Percentiles rank a stretch among this genome's conserved stretches.
Evolutionary conservation across 2,113 vertebrate species (phyloP).

Genomic region (zebrafish (Danio rerio)): DNA sequence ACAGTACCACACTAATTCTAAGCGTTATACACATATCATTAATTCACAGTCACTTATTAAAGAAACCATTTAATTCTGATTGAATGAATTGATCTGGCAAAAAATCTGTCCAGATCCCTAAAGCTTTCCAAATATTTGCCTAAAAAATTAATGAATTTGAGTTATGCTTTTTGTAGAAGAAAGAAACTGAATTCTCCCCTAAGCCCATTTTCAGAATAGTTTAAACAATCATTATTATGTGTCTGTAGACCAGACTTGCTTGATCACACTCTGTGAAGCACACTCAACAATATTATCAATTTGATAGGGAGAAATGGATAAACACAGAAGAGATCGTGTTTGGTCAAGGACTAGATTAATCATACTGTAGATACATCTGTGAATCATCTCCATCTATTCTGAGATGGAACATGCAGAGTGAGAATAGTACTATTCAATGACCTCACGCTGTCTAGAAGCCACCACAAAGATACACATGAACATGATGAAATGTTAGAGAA

Average conservation of each 20-base stretch:
- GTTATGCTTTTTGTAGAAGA: too few relatives aligned
- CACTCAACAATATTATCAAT: neutral
- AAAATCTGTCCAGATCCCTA: neutral
- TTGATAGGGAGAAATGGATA: neutral
- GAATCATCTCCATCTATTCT: neutral
- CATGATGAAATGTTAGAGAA: conserved; percentile 7
- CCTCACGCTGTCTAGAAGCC: neutral
- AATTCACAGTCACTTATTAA: too few relatives aligned
- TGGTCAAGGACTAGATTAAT: neutral
- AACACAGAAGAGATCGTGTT: neutral
- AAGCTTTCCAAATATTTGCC: neutral
- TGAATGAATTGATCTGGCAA: too few relatives aligned
- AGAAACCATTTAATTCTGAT: too few relatives aligned
- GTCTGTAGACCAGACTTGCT: neutral
- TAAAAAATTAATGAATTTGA: neutral
- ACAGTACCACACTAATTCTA: too few relatives aligned
- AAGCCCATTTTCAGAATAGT: neutral
- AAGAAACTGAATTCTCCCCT: neutral
- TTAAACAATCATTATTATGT: neutral
- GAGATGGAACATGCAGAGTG: neutral
- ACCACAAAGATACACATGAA: neutral
- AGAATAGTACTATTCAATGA: neutral
- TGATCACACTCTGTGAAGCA: conserved; percentile 3
- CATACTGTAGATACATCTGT: neutral
- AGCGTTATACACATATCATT: too few relatives aligned